A percentile compares a stretch with the other conserved stretches of the same genome.
phyloP scores from a whole-genome alignment of 2,888 invertebrate species.

The Hydraecia micacea region DNA sequence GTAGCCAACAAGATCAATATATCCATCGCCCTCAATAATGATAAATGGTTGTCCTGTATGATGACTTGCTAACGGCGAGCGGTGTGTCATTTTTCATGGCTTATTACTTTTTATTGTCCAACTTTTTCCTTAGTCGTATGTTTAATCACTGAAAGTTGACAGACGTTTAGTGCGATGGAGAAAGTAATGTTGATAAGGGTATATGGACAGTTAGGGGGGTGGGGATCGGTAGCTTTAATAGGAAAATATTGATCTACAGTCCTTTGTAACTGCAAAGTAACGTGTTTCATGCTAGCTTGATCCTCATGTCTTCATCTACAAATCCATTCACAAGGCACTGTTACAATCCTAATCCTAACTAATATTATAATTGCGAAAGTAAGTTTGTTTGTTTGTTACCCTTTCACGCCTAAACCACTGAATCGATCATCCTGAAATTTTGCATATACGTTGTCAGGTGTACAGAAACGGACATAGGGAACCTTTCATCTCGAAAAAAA shows the following conservation, averaged over 20 bases:
- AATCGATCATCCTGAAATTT: too few species aligned
- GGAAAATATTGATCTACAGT: neutral
- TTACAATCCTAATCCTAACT: neutral
- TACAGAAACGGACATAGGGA: too few species aligned
- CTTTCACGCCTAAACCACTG: too few species aligned
- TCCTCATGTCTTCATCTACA: neutral
- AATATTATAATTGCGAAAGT: too few species aligned
- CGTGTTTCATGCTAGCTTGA: neutral
- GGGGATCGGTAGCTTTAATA: neutral
- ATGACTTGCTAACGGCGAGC: conserved; percentile 79
- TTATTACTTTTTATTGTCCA: conserved; percentile 72
- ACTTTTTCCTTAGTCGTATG: conserved; percentile 61
- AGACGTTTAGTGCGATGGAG: conserved; percentile 35
- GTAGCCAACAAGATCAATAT: conserved; percentile 67
- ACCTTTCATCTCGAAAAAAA: too few species aligned
- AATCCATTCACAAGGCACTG: neutral
- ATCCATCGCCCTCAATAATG: conserved; percentile 65
- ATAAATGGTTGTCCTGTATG: conserved; percentile 78
- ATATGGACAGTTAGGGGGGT: conserved; percentile 5
- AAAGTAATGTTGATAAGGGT: conserved; percentile 42
- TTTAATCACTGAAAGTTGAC: conserved; percentile 59
- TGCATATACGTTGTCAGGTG: too few species aligned
- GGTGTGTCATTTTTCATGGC: conserved; percentile 75
- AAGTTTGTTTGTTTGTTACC: too few species aligned
- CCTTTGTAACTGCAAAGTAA: neutral